A percentile compares a stretch with the other conserved stretches of the same genome.
phyloP scores from a whole-genome alignment of 2,888 invertebrate genomes.

The Dasysyrphus albostriatus region DNA sequence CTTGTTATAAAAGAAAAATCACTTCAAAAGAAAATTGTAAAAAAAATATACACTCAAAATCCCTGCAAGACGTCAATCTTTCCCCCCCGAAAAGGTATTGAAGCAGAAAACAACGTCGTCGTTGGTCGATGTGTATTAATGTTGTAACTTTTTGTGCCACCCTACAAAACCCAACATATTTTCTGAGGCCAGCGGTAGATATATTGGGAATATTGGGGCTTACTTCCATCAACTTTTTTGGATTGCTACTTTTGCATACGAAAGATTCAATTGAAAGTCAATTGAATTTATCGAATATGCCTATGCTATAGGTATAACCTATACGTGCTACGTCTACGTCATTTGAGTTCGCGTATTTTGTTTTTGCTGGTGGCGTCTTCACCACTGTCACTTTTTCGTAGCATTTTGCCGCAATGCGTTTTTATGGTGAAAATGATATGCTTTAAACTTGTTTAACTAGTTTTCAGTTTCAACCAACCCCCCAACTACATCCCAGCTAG shows the following conservation, averaged over 20 bases:
- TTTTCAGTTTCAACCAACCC: background rate
- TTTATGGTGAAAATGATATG: conserved; percentile 1
- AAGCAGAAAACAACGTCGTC: background rate
- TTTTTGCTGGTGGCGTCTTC: background rate
- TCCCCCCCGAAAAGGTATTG: background rate
- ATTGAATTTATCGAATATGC: conserved; percentile 21
- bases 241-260: conserved; percentile 6
- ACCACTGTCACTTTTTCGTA: background rate
- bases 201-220: conserved; percentile 13
- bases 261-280: conserved; percentile 14
- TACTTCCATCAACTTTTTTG: conserved; percentile 12
- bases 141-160: background rate
- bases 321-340: background rate
- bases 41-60: background rate
- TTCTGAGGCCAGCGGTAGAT: background rate
- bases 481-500: background rate
- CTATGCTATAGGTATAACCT: background rate
- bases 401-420: conserved; percentile 23
- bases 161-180: background rate
- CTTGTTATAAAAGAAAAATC: conserved; percentile 10
- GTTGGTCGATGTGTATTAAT: background rate
- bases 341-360: background rate
- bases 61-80: conserved; percentile 10
- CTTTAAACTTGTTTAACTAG: conserved; percentile 20
- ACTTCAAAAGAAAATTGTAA: conserved; percentile 4